Evolutionary conservation across 2,797 vertebrate genomes (phyloP).

Genomic region (Labeo calbasu): DNA sequence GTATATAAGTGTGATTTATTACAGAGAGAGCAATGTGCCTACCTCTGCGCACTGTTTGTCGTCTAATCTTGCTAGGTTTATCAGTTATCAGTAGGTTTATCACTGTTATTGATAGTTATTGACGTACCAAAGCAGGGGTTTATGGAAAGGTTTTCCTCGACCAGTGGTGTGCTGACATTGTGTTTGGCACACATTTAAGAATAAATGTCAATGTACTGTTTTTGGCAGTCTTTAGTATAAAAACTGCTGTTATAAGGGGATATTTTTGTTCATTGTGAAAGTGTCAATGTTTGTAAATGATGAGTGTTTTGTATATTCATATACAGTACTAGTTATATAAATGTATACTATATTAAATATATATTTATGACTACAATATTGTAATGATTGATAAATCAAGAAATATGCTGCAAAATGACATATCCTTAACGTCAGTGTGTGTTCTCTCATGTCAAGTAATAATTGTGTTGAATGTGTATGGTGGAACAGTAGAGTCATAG

Average conservation of each 20-base stretch:
- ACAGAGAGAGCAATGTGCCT: constrained; percentile 36
- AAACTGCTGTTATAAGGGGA: constrained; percentile 27
- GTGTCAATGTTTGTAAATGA: constrained; percentile 27
- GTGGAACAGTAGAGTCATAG: constrained; percentile 31
- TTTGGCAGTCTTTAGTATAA: constrained; percentile 12
- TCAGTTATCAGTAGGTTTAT: neutral
- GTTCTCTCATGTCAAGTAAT: constrained; percentile 22
- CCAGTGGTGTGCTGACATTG: constrained; percentile 9
- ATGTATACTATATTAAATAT: constrained; percentile 39
- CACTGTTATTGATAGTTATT: neutral
- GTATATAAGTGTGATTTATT: constrained; percentile 11
- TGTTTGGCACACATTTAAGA: constrained; percentile 25
- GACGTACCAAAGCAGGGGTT: constrained; percentile 37
- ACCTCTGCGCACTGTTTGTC: constrained; percentile 33
- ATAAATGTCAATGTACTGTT: neutral
- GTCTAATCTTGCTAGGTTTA: neutral
- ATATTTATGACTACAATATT: constrained; percentile 52
- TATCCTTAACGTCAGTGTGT: constrained; percentile 18
- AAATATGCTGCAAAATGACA: constrained; percentile 51
- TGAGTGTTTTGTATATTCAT: constrained; percentile 50
- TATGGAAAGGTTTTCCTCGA: constrained; percentile 10
- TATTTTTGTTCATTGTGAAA: constrained; percentile 41
- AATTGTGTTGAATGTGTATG: constrained; percentile 32
- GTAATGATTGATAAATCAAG: constrained; percentile 31
- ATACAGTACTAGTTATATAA: constrained; percentile 43